These are phyloP conservation scores for Meandrina meandrites DNA, from an alignment of 92 coral and sea anemone species.

Conservation along the genomic window DNA sequence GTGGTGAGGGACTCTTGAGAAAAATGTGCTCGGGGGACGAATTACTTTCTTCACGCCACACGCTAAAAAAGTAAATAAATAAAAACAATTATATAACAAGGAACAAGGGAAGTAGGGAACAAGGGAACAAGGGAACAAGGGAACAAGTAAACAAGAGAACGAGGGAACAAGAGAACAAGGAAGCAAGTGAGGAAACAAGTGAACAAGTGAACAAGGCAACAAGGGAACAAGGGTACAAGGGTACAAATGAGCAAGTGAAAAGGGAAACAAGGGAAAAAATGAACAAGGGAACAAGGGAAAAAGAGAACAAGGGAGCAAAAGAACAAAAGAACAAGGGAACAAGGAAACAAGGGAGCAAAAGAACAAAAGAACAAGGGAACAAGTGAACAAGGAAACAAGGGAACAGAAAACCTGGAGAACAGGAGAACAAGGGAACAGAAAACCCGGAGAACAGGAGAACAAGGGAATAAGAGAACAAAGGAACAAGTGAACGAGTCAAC, in stretches of 20 bases:
- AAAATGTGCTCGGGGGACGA: not conserved
- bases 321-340: not conserved
- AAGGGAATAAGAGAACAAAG: not conserved
- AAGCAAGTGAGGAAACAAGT: not conserved
- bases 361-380: not conserved
- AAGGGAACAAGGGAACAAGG: no score
- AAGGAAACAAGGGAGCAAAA: no score
- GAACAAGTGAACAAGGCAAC: not conserved
- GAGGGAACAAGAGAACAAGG: not conserved
- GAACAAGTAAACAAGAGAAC: not conserved
- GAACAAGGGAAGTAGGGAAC: not conserved
- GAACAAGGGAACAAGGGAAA: not conserved
- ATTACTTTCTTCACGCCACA: slow-evolving; percentile 4
- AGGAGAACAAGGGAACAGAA: not conserved
- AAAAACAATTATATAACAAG: not conserved
- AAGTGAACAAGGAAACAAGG: not conserved
- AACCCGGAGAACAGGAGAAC: not conserved
- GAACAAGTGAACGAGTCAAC: not conserved
- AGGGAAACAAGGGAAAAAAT: not conserved
- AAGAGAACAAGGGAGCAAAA: not conserved
- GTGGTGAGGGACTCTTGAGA: not conserved
- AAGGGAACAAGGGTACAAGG: not conserved
- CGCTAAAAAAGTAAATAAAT: not conserved
- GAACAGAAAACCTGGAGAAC: not conserved
- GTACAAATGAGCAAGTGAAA: not conserved